A percentile compares a stretch with the other conserved stretches of the same genome.
phyloP scores from a whole-genome alignment of 2,113 vertebrate species.

The Xerus inauris region DNA sequence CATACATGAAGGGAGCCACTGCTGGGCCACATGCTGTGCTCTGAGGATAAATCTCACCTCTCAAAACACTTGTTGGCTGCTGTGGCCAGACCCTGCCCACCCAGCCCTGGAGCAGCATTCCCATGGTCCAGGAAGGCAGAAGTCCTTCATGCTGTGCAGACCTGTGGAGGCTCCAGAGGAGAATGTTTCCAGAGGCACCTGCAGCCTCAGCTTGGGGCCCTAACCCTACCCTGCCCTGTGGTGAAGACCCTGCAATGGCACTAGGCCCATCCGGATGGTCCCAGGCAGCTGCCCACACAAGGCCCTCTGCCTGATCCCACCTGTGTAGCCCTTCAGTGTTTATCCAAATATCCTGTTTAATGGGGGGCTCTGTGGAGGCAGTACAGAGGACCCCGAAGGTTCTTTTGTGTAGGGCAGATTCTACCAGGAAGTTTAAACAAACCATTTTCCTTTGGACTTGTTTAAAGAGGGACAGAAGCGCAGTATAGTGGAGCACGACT shows the following conservation, averaged over 20 bases:
- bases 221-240: neutral
- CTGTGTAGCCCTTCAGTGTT: neutral
- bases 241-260: too few species aligned
- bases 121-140: neutral
- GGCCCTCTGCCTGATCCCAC: too few species aligned
- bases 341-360: accelerated
- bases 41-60: accelerated
- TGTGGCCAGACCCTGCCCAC: too few species aligned
- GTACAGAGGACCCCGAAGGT: neutral
- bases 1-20: neutral
- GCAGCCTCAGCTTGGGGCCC: neutral
- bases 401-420: neutral
- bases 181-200: accelerated
- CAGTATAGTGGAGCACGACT: too few species aligned
- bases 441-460: neutral
- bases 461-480: neutral
- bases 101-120: too few species aligned
- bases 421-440: neutral
- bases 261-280: neutral
- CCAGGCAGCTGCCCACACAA: too few species aligned
- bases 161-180: too few species aligned
- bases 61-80: accelerated
- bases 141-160: neutral
- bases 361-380: too few species aligned
- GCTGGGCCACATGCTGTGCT: accelerated